Conservation (phyloP, 1,140 invertebrate genomes). For the Trichonephila clavata region DNA sequence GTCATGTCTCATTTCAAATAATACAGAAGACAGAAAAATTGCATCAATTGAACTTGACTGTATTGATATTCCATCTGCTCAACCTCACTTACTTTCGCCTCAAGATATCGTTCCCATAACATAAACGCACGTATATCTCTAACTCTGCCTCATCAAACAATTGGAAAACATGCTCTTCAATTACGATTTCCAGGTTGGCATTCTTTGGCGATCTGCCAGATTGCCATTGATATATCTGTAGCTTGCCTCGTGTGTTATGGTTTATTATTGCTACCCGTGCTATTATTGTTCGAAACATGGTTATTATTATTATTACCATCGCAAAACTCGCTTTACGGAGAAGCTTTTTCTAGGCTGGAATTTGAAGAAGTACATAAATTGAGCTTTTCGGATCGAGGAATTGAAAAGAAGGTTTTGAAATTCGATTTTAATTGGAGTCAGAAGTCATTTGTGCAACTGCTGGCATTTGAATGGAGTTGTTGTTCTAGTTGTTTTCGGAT, state of each 20-base stretch:
- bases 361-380: not conserved
- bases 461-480: not conserved
- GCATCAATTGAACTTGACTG: not conserved
- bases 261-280: not conserved
- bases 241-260: not conserved
- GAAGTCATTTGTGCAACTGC: not conserved
- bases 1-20: not conserved
- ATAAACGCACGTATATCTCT: slow-evolving; percentile 5
- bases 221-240: not conserved
- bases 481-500: not conserved
- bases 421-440: slow-evolving; percentile 25
- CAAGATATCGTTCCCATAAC: not conserved
- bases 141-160: not conserved
- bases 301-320: slow-evolving; percentile 28
- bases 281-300: slow-evolving; percentile 10
- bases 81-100: not conserved
- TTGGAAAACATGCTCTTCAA: not conserved
- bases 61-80: not conserved
- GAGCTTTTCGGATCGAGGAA: not conserved
- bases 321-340: not conserved
- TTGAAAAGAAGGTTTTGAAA: not conserved
- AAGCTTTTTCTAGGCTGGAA: not conserved
- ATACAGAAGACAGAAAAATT: not conserved
- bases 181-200: not conserved
- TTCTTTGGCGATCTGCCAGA: not conserved